Percentiles rank a stretch among this genome's conserved stretches.
phyloP scores from a whole-genome alignment of 2,797 vertebrate genomes.

The Myotis pilosus region DNA sequence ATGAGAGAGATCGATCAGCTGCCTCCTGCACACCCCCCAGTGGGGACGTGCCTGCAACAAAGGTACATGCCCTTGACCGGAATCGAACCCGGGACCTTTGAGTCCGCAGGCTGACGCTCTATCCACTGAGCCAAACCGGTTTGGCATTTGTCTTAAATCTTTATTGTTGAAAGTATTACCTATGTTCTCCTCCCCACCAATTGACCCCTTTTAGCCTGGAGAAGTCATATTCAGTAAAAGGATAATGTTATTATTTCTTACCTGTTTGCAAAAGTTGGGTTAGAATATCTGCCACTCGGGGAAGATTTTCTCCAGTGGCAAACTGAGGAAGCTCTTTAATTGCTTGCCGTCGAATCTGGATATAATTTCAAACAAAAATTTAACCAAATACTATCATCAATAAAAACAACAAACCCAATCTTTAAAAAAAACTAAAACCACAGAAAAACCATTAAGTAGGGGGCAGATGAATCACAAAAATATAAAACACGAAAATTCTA shows the following conservation, averaged over 20 bases:
- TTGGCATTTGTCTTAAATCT: no score
- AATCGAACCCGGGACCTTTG: no score
- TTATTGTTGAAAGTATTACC: no score
- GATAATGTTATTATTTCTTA: slow-evolving; percentile 68
- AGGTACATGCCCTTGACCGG: no score
- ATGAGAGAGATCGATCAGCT: no score
- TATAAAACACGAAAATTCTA: not conserved
- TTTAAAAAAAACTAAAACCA: slow-evolving; percentile 41
- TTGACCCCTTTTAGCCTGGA: not conserved
- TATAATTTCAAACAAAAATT: slow-evolving; percentile 62
- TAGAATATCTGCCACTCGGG: slow-evolving; percentile 96
- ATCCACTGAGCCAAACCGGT: no score
- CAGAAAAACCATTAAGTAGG: not conserved
- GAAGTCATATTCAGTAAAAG: not conserved
- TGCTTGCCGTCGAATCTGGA: slow-evolving; percentile 95
- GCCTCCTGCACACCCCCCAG: no score
- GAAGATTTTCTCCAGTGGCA: slow-evolving; percentile 97
- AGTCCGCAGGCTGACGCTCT: no score
- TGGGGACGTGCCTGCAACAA: no score
- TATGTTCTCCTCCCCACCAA: no score
- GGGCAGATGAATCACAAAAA: not conserved
- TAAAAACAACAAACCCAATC: not conserved
- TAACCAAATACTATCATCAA: slow-evolving; percentile 34
- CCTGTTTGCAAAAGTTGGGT: slow-evolving; percentile 98
- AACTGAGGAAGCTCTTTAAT: slow-evolving; percentile 98